Evolutionary conservation across 1,140 invertebrate genomes (phyloP).

Genomic region (Laupala kohalensis): DNA sequence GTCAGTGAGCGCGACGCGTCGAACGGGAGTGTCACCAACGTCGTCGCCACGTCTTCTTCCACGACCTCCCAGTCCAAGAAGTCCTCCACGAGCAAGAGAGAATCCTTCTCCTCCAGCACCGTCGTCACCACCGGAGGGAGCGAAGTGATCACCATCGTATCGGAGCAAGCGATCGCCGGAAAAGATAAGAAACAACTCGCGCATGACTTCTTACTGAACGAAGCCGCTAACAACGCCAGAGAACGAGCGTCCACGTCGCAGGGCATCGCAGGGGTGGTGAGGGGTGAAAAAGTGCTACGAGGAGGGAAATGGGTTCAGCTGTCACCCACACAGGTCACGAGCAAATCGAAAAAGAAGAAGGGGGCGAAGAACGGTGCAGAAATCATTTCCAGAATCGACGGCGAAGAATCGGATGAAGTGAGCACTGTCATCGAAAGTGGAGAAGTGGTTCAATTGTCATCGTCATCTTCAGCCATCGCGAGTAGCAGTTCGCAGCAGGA

Average conservation of each 20-base stretch:
- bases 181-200: not conserved
- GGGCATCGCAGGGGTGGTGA: not conserved
- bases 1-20: not conserved
- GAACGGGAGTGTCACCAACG: not conserved
- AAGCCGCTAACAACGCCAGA: not conserved
- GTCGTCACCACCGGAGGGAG: not conserved
- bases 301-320: not conserved
- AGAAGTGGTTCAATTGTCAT: not conserved
- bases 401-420: not conserved
- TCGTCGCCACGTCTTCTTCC: not conserved
- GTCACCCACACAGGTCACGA: not conserved
- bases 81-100: constrained; percentile 1
- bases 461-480: not conserved
- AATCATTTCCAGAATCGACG: not conserved
- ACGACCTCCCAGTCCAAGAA: not conserved
- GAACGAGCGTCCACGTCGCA: not conserved
- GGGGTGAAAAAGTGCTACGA: not conserved
- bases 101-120: not conserved
- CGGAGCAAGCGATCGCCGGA: not conserved
- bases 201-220: not conserved
- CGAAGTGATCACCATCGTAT: not conserved
- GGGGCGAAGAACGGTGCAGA: not conserved
- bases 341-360: not conserved
- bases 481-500: not conserved
- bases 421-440: not conserved